Evolutionary conservation across 2,888 invertebrate species (phyloP), one percentile per base, ranked within the genome.

Genomic region (Willowsia nigromaculata): DNA sequence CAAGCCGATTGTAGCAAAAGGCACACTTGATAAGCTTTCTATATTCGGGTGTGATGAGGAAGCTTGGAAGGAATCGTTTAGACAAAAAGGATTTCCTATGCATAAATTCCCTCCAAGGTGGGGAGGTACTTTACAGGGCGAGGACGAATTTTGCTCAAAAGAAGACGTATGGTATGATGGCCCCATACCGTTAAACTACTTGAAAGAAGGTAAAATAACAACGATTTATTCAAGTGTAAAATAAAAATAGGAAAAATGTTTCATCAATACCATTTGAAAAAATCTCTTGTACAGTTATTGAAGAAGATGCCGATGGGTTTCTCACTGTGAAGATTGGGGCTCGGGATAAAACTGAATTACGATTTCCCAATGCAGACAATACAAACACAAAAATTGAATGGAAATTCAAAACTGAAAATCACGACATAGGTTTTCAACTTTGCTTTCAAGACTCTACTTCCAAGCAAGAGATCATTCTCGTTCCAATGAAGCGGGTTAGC

Each of bases 71-170:
- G 47, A 74, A 9, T 22, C 13, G 0, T 47, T 90, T 30, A 47
- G 33, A 9, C 71, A 85, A 37, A 90, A 65, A 43, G 62, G 43
- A 18, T 90, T 90, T 43, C 84, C 85, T 1, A 27, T 90, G 81
- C 85, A 85, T 15, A 88, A 81, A 53, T 27, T 90, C 40, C 90
- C 90, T 1, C 88, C 90, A 11, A 40, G 81, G 25, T 90, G 90
- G 90, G 90, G 90, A 25, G 90, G 90, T 1, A 85, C 74, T 5
- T 47, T 88, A 6, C 0, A 90, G 13, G 90, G 90, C 7, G 37
- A 59, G 0, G 90, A 90, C 65, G 88, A 88, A 59, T 90, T 88
- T 62, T 90, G 90, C 27, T 88, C 90, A 7, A 50, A 87, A 65
- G 82, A 88, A 18, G 59, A 80, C 7, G 68, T 85, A 1, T 90